phyloP scores from a whole-genome alignment of 2,797 vertebrate species.

The Cyclura pinguis region DNA sequence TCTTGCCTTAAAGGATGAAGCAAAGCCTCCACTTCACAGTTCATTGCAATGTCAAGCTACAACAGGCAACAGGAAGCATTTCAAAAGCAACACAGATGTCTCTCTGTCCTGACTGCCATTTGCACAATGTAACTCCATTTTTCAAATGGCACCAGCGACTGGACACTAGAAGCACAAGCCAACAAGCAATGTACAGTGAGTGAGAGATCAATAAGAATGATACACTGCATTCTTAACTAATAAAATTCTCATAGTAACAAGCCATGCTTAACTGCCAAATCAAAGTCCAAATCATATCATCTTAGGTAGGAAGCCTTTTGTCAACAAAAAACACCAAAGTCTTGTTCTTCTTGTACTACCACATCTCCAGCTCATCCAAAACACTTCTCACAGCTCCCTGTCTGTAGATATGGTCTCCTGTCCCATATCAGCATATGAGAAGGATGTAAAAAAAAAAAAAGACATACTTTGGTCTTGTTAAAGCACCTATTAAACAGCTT shows the following conservation, averaged over 20 bases:
- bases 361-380: background rate
- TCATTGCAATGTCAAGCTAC: slow-evolving; percentile 71
- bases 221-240: background rate
- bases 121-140: slow-evolving; percentile 35
- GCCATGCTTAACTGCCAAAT: background rate
- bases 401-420: background rate
- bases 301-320: background rate
- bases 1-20: slow-evolving; percentile 33
- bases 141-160: background rate
- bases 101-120: slow-evolving; percentile 50
- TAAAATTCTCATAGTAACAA: background rate
- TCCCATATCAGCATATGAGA: background rate
- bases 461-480: background rate
- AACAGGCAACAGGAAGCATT: slow-evolving; percentile 72
- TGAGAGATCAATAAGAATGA: background rate
- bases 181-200: background rate
- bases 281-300: background rate
- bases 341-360: slow-evolving; percentile 16
- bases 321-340: background rate
- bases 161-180: background rate
- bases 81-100: slow-evolving; percentile 64
- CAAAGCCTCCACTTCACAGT: slow-evolving; percentile 46
- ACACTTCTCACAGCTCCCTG: background rate
- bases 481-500: too few species aligned
- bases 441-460: background rate